These are phyloP conservation scores for Polymixis flavicincta DNA, from an alignment of 2,888 invertebrate genomes.

Conservation along the genomic window DNA sequence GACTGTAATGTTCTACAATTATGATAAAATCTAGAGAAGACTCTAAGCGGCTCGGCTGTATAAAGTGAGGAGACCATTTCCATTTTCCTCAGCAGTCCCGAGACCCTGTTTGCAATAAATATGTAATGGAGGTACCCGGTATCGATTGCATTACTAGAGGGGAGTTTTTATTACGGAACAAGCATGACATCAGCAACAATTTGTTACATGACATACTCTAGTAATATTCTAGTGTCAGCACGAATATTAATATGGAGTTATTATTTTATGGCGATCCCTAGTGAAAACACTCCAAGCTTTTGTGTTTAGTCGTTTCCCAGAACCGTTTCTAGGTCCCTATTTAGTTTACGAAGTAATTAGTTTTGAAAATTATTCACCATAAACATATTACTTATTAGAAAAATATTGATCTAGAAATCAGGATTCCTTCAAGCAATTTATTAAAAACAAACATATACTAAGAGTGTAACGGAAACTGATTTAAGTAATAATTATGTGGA, in stretches of 20 bases:
- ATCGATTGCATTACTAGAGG: constrained; percentile 82
- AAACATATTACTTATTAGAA: background rate
- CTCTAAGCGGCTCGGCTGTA: constrained; percentile 59
- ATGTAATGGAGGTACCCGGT: constrained; percentile 81
- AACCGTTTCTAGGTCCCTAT: background rate
- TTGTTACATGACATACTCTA: constrained; percentile 52
- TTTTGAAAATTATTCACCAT: constrained; percentile 3
- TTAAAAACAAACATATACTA: background rate
- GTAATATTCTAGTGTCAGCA: constrained; percentile 40
- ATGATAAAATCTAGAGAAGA: constrained; percentile 65
- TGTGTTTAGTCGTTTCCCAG: constrained; percentile 24
- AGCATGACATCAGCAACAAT: constrained; percentile 80
- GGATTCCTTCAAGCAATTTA: background rate
- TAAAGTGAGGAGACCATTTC: constrained; percentile 70
- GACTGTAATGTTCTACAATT: constrained; percentile 38
- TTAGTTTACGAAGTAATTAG: constrained; percentile 14
- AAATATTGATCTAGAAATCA: background rate
- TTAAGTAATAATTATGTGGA: constrained; percentile 9
- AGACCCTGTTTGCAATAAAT: constrained; percentile 83
- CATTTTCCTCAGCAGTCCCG: constrained; percentile 76
- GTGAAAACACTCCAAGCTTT: constrained; percentile 18
- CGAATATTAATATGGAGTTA: constrained; percentile 37
- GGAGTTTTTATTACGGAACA: constrained; percentile 79
- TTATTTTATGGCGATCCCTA: constrained; percentile 26
- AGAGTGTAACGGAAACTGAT: background rate